Evolutionary conservation across 2,888 invertebrate species (phyloP), one percentile per base, ranked within the genome.

Genomic region (Sinodicranocentrus sp.): DNA sequence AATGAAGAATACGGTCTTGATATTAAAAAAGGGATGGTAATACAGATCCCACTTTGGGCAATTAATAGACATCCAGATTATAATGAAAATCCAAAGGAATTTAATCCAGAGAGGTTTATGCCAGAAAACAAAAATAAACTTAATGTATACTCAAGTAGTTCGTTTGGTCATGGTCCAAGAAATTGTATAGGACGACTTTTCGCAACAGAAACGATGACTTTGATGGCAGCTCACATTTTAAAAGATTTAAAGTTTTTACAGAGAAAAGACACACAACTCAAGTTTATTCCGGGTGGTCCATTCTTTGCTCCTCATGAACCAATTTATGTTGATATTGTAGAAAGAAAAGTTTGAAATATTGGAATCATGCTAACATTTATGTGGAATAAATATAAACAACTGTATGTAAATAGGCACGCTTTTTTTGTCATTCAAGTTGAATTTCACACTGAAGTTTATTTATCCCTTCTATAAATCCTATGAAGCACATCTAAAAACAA

Each of bases 81-180:
- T n/a, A 3, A 71, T 71, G 72, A 61, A 15, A 82, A 88, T 52
- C 86, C 88, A 2, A 82, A 88, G 1, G 57, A 72, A 44, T 88
- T 78, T 71, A 57, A 80, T 15, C 87, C 87, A 0, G 84, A 85
- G 8, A 54, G 88, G 59, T 88, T 85, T 26, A 15, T 88, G 44
- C 82, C 84, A 0, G 82, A 79, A 19, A 85, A 87, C 68, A 85
- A 84, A 57, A 72, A 87, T 10, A 85, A 86, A 15, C n/a, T 85
- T 13, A 85, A 88, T 73, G 71, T 78, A 2, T 88, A 86, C 48
- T 76, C 87, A 2, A 28, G 59, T 2, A 73, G 68, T 2, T 57
- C 76, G 1, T 84, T 82, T 54, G 86, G 86, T 15, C 63, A 70
- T 63, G 86, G 84, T 3, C 82, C 82, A 10, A 75, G 84, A 28